Conservation (phyloP, 2,797 vertebrate species). For the Miichthys miiuy region DNA sequence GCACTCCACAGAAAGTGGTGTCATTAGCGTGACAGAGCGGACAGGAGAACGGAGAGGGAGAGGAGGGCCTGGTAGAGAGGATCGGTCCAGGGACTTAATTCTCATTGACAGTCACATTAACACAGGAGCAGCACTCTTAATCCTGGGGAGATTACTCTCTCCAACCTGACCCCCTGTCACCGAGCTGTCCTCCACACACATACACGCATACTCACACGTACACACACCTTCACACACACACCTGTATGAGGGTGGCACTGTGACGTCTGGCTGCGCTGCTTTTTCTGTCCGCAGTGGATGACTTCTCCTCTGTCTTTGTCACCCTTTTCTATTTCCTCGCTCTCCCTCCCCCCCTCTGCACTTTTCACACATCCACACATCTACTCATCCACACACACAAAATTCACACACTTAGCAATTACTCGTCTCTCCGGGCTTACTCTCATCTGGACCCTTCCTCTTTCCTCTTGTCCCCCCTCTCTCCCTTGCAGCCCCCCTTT, state of each 20-base stretch:
- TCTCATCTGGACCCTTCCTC: conserved; percentile 34
- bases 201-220: conserved; percentile 19
- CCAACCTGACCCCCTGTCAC: conserved; percentile 72
- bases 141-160: conserved; percentile 82
- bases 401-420: conserved; percentile 52
- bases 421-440: conserved; percentile 32
- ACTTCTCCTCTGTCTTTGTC: conserved; percentile 62
- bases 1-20: conserved; percentile 73
- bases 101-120: conserved; percentile 87
- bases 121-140: conserved; percentile 82
- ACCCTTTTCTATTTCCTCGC: conserved; percentile 40
- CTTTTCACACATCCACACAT: conserved; percentile 25
- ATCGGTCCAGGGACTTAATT: conserved; percentile 79
- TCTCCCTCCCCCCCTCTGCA: conserved; percentile 3
- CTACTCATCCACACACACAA: conserved; percentile 10
- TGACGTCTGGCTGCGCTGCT: conserved; percentile 31
- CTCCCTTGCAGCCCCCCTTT: background rate
- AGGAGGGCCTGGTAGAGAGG: conserved; percentile 47
- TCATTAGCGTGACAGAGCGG: conserved; percentile 73
- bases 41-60: conserved; percentile 27
- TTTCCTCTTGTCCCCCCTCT: background rate
- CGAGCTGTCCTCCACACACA: conserved; percentile 16
- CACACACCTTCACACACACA: conserved; percentile 24
- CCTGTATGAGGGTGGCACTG: conserved; percentile 35
- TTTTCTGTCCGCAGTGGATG: conserved; percentile 41